Evolutionary conservation across 2,888 invertebrate species (phyloP), one percentile per base, ranked within the genome.

Genomic region (Digitonthophagus gazella): DNA sequence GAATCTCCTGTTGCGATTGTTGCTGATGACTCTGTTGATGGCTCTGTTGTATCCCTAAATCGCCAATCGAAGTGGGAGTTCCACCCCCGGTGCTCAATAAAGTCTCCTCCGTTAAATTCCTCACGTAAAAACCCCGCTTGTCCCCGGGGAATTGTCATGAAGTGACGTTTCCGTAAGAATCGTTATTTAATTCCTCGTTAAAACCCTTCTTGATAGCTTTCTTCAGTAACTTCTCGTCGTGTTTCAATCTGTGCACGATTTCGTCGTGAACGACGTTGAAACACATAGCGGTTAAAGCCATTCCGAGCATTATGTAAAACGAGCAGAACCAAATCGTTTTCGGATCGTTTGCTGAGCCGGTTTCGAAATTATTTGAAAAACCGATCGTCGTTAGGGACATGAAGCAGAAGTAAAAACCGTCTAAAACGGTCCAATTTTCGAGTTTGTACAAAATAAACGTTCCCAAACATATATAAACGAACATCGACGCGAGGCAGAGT

Each of bases 331-430:
- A 95, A 72, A 94, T 86, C 28, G 93, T 93, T 20, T 89, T 87
- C 74, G 89, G 88, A 6, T 22, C 22, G 58, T 58, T 58, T 75
- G 89, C 88, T 56, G 90, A 88, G 83, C 87, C 79, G 81, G 86
- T 80, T 82, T 85, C 75, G 82, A 85, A 80, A 77, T 88, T 80
- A 79, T 93, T 93, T 71, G 94, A 95, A 75, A 95, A 95, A 28
- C 96, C 96, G 78, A 95, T 95, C 14, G 96, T 96, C 78, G 93
- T 95, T 79, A 97, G 86, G 75, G 95, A 93, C 91, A 97, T 96
- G 83, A 97, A 97, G 84, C 96, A 97, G 84, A 97, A 97, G 84
- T 94, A 97, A 78, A 95, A 90, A 72, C 95, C 94, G 80, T 97
- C 96, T 75, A 98, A 85, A 71, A 94, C 88, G 76, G 90, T 88